A percentile compares a stretch with the other conserved stretches of the same genome.
These are phyloP conservation scores for Heliconius congener DNA, from an alignment of 1,140 invertebrate genomes.

Conservation along the genomic window DNA sequence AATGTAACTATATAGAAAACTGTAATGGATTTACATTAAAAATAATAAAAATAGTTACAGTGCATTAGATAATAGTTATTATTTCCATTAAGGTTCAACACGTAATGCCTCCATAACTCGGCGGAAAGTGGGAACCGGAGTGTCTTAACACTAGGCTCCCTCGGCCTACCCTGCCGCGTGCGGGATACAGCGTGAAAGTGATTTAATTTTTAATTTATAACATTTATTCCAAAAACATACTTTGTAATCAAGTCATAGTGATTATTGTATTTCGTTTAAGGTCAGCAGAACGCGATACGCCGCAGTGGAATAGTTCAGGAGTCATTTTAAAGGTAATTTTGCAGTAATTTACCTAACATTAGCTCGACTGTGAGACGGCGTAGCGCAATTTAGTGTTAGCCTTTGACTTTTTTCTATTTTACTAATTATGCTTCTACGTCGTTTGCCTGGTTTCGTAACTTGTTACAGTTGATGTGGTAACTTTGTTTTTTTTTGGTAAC, in stretches of 20 bases:
- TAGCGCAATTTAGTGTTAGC: slow-evolving; percentile 3
- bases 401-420: neutral
- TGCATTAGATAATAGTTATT: neutral
- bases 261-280: slow-evolving; percentile 25
- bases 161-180: too few relatives aligned
- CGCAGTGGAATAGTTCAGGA: slow-evolving; percentile 18
- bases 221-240: too few relatives aligned
- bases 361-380: slow-evolving; percentile 14
- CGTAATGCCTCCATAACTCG: neutral
- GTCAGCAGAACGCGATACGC: slow-evolving; percentile 26
- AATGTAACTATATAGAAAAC: too few relatives aligned
- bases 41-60: too few relatives aligned
- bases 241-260: neutral
- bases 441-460: neutral
- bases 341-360: slow-evolving; percentile 22
- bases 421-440: neutral
- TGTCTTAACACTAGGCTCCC: too few relatives aligned
- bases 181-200: too few relatives aligned
- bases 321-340: slow-evolving; percentile 27
- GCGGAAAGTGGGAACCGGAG: too few relatives aligned
- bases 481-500: neutral
- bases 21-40: too few relatives aligned
- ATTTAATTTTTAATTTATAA: too few relatives aligned
- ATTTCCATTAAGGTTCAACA: neutral
- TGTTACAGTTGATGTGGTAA: neutral